A percentile compares a stretch with the other conserved stretches of the same genome.
Evolutionary conservation across 2,797 vertebrate species (phyloP).

Genomic region (Syngnathus acus): DNA sequence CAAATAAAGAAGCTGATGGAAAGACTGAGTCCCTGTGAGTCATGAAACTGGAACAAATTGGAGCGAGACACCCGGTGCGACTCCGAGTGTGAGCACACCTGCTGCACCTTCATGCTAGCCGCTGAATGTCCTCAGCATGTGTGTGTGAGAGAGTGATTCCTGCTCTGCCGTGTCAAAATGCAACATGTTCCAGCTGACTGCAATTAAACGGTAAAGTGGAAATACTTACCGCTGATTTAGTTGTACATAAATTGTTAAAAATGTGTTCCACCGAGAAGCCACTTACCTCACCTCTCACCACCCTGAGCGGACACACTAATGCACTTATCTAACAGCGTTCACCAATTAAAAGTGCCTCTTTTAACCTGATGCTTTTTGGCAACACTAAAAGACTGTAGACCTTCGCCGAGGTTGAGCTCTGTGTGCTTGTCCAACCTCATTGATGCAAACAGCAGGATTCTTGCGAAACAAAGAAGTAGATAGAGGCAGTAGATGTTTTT

Average conservation of each 20-base stretch:
- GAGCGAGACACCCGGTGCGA: constrained; percentile 32
- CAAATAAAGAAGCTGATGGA: constrained; percentile 48
- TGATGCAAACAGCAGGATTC: too few relatives aligned
- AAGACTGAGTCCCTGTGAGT: constrained; percentile 59
- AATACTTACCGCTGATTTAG: constrained; percentile 70
- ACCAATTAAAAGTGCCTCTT: constrained; percentile 33
- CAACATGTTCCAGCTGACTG: constrained; percentile 66
- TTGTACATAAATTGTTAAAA: constrained; percentile 63
- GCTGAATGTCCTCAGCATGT: constrained; percentile 32
- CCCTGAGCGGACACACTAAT: constrained; percentile 38
- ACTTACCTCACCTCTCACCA: constrained; percentile 60
- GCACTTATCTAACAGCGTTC: constrained; percentile 49
- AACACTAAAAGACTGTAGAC: neutral
- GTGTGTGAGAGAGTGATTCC: constrained; percentile 32
- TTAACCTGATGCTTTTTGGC: constrained; percentile 25
- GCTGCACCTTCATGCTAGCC: constrained; percentile 50
- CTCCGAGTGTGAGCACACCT: constrained; percentile 53
- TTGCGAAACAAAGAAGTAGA: too few relatives aligned
- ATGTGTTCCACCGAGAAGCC: constrained; percentile 60
- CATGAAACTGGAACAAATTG: constrained; percentile 52
- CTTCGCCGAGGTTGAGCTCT: neutral
- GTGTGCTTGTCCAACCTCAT: neutral
- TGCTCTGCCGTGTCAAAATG: constrained; percentile 52
- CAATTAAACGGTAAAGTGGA: constrained; percentile 75
- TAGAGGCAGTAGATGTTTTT: too few relatives aligned